Evolutionary conservation across 2,888 invertebrate genomes (phyloP).

Genomic region (Nymphalis c-album): DNA sequence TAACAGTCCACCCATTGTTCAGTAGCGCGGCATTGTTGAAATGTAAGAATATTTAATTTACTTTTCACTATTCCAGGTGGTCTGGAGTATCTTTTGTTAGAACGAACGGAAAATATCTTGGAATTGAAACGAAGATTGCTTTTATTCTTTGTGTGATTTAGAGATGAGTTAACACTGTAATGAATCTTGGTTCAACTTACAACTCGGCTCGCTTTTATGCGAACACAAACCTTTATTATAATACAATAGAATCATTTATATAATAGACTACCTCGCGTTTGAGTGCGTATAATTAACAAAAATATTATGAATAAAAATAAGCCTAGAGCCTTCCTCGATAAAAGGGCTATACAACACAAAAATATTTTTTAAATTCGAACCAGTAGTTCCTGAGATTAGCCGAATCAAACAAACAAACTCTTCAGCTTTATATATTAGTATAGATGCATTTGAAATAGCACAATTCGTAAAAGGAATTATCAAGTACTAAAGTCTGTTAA

Average conservation of each 20-base stretch:
- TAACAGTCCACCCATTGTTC: not conserved
- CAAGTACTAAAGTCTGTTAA: no score
- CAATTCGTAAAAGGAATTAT: not conserved
- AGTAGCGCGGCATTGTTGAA: slow-evolving; percentile 14
- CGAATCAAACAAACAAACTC: no score
- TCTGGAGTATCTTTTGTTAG: slow-evolving; percentile 30
- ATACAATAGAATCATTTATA: no score
- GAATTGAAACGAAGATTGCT: slow-evolving; percentile 38
- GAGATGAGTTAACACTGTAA: slow-evolving; percentile 18
- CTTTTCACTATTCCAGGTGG: slow-evolving; percentile 32
- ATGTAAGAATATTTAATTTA: slow-evolving; percentile 34
- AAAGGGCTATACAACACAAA: no score
- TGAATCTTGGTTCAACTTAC: not conserved
- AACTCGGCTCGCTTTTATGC: not conserved
- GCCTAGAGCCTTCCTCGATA: no score
- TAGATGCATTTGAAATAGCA: not conserved
- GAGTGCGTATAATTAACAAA: no score
- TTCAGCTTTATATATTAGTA: no score
- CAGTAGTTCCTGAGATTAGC: no score
- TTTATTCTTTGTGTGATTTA: slow-evolving; percentile 33
- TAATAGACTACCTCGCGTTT: no score
- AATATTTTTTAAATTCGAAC: no score
- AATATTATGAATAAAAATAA: no score
- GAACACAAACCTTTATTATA: not conserved
- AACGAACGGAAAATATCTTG: slow-evolving; percentile 33